Evolutionary conservation across 1,140 invertebrate genomes (phyloP).

Genomic region (Bathynomus jamesi): DNA sequence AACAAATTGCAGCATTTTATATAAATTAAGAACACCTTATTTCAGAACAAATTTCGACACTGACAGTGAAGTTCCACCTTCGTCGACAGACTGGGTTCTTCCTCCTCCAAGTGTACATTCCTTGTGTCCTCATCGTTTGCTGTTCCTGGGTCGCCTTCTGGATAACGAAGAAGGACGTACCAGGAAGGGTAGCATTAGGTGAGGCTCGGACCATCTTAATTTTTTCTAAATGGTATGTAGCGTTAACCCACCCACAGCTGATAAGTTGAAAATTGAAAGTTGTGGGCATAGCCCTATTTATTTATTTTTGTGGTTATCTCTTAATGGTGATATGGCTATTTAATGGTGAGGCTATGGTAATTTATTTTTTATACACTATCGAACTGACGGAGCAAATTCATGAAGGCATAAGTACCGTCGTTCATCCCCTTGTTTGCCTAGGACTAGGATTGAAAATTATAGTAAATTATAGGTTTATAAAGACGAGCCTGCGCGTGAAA

Average conservation of each 20-base stretch:
- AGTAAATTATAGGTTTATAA: too few relatives aligned
- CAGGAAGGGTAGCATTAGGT: slow-evolving; percentile 55
- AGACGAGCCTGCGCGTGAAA: too few relatives aligned
- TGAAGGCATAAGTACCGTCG: too few relatives aligned
- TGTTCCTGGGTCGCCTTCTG: slow-evolving; percentile 60
- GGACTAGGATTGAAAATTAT: too few relatives aligned
- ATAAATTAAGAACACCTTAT: too few relatives aligned
- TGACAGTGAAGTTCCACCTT: slow-evolving; percentile 50
- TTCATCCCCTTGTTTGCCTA: too few relatives aligned
- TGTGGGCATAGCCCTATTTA: neutral
- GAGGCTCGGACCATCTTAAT: slow-evolving; percentile 20
- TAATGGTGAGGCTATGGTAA: too few relatives aligned
- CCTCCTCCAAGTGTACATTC: slow-evolving; percentile 56
- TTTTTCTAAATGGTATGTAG: neutral
- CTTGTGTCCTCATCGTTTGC: slow-evolving; percentile 54
- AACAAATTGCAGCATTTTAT: too few relatives aligned
- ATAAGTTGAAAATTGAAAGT: neutral
- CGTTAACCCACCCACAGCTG: neutral
- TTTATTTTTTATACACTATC: too few relatives aligned
- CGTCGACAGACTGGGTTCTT: slow-evolving; percentile 52
- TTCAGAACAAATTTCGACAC: slow-evolving; percentile 45
- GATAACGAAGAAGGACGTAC: slow-evolving; percentile 56
- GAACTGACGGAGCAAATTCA: too few relatives aligned
- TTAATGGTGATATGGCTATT: too few relatives aligned
- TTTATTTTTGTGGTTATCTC: neutral